Evolutionary conservation across 37 sponge, comb jelly and placozoan genomes (phyloP), one percentile per base, ranked within the genome.

Genomic region (Haliclona indistincta): DNA sequence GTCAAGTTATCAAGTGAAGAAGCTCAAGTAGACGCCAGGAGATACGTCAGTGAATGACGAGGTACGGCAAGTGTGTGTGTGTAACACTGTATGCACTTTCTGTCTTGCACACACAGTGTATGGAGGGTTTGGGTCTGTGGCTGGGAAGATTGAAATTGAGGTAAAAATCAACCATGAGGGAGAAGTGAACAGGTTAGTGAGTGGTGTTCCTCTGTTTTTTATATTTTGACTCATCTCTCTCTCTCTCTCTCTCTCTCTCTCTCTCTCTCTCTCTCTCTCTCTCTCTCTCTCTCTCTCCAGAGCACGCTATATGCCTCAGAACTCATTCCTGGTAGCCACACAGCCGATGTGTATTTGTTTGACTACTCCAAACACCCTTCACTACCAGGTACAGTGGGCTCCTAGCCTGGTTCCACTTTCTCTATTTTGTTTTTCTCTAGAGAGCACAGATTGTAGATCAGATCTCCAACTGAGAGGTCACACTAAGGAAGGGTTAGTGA

Each of bases 101-200:
- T 65, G 37, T 36, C 38, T 43, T 43, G 5, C 26, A 69, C 23
- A n/a, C 33, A 13, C 74, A 95, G 99, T 95, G 72, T 98, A 92
- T 74, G 99, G 99, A 15, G 94, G 96, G 7, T 98, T 98, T 81
- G 99, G 99, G 3, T 93, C 92, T 10, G 93, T 88, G 36, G 80
- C 85, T 75, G 99, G 96, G 0, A 98, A 95, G 84, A 90, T 98
- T 45, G 96, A 95, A 49, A 87, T 81, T 19, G 96, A 95, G 64
- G 93, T 98, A 70, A 98, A 95, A 85, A 98, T 98, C n/a, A 96
- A 95, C 78, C 99, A 98, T 51, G 99, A 98, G 43, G 99, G 99
- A 47, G 99, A 98, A 87, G 99, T 98, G 54, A 98, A 98, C 83
- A 82, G 94, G 94, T 92, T 0, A 32, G 68, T 3, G 33, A 19